Conservation (phyloP, 2,113 vertebrate species). For the Ascaphus truei region DNA sequence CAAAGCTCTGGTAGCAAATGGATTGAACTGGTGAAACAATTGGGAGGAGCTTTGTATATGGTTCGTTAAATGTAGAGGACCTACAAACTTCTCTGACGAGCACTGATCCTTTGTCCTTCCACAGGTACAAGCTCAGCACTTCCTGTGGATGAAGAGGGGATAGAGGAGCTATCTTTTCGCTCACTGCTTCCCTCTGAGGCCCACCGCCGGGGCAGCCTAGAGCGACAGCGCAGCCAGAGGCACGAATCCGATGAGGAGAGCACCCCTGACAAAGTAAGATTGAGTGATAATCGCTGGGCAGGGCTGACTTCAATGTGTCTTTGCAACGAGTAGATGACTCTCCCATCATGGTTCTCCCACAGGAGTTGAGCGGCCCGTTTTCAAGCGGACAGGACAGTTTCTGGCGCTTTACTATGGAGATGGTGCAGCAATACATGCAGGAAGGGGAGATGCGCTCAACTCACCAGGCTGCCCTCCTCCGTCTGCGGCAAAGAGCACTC, state of each 20-base stretch:
- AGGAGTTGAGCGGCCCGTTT: conserved; percentile 83
- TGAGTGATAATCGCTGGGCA: conserved; percentile 25
- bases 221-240: conserved; percentile 71
- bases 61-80: too few relatives aligned
- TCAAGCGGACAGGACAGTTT: conserved; percentile 90
- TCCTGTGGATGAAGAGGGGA: conserved; percentile 85
- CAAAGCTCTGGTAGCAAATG: too few relatives aligned
- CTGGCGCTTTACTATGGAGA: conserved; percentile 95
- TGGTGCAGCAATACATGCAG: conserved; percentile 96
- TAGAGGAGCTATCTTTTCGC: conserved; percentile 89
- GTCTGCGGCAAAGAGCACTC: conserved; percentile 89
- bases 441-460: conserved; percentile 91
- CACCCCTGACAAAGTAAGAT: conserved; percentile 54
- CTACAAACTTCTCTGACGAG: neutral
- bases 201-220: conserved; percentile 84
- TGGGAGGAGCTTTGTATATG: too few relatives aligned
- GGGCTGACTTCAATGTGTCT: neutral
- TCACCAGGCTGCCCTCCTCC: conserved; percentile 89
- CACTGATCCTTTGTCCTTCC: neutral
- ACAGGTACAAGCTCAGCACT: neutral
- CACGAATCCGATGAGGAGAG: conserved; percentile 87
- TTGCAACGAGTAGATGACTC: neutral
- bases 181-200: conserved; percentile 90
- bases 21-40: too few relatives aligned
- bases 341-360: neutral